These are phyloP conservation scores for Mustela lutreola DNA, from an alignment of 2,113 vertebrate species.

Conservation along the genomic window DNA sequence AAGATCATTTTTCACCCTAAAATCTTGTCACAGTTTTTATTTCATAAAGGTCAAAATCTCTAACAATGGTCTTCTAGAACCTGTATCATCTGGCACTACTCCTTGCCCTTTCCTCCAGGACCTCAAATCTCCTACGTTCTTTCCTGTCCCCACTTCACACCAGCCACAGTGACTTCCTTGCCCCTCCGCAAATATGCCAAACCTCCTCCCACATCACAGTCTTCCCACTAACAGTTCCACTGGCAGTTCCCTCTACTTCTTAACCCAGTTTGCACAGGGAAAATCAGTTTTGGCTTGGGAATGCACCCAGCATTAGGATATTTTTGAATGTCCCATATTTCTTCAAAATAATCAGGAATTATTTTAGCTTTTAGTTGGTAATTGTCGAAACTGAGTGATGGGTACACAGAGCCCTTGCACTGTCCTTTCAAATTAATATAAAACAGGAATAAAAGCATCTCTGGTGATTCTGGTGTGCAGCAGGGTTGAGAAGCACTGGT, in stretches of 20 bases:
- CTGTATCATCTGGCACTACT: neutral
- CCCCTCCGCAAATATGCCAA: neutral
- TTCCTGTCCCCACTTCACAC: neutral
- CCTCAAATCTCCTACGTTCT: neutral
- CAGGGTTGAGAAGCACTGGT: neutral
- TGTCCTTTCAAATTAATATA: neutral
- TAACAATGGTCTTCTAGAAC: neutral
- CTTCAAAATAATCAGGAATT: slow-evolving; percentile 38
- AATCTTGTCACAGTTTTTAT: neutral
- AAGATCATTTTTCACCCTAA: neutral
- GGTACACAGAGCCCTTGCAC: neutral
- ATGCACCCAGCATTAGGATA: neutral
- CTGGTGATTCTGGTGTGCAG: neutral
- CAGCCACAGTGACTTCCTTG: neutral
- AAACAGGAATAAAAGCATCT: neutral
- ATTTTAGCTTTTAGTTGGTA: neutral
- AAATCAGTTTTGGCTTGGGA: neutral
- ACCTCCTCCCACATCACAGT: neutral
- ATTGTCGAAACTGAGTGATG: neutral
- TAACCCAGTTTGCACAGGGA: neutral
- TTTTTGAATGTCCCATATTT: neutral
- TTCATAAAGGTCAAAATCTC: neutral
- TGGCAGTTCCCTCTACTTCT: neutral
- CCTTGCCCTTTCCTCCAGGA: neutral
- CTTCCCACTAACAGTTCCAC: neutral